These are phyloP conservation scores for Chanos chanos DNA, from an alignment of 2,797 vertebrate species.

Conservation along the genomic window DNA sequence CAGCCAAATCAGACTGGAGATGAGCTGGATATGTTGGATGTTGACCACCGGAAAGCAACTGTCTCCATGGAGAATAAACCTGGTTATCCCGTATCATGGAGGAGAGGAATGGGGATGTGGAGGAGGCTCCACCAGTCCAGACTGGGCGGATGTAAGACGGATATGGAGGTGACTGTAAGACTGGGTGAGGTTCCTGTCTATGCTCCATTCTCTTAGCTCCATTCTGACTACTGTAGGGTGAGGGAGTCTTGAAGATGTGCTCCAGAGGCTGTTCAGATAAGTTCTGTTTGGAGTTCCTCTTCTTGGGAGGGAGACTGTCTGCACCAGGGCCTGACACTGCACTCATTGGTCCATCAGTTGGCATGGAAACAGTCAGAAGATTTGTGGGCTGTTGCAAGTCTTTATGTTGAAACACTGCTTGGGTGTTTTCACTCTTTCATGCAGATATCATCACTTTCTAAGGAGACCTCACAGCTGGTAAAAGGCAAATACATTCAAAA, in stretches of 20 bases:
- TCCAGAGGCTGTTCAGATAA: conserved; percentile 48
- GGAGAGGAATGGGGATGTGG: conserved; percentile 45
- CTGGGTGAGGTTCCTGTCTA: neutral
- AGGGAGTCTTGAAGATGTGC: conserved; percentile 66
- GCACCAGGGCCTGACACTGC: conserved; percentile 49
- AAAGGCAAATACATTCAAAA: neutral
- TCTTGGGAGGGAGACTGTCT: conserved; percentile 65
- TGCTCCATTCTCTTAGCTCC: conserved; percentile 40
- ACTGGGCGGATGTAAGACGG: conserved; percentile 45
- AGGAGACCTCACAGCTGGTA: neutral
- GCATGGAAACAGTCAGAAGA: conserved; percentile 8
- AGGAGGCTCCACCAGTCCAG: conserved; percentile 17
- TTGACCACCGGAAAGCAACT: neutral
- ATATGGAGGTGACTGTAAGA: conserved; percentile 44
- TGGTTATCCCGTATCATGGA: conserved; percentile 50
- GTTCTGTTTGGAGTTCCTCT: conserved; percentile 60
- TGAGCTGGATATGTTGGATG: conserved; percentile 1
- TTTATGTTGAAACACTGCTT: conserved; percentile 10
- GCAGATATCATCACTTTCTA: too few species aligned
- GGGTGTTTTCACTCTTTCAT: neutral
- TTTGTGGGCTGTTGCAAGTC: neutral
- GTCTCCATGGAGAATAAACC: conserved; percentile 42
- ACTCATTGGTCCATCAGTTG: conserved; percentile 56
- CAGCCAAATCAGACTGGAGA: neutral
- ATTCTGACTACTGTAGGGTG: conserved; percentile 59